Evolutionary conservation across 2,888 invertebrate species (phyloP).

Genomic region (Ommatoiulus sabulosus): DNA sequence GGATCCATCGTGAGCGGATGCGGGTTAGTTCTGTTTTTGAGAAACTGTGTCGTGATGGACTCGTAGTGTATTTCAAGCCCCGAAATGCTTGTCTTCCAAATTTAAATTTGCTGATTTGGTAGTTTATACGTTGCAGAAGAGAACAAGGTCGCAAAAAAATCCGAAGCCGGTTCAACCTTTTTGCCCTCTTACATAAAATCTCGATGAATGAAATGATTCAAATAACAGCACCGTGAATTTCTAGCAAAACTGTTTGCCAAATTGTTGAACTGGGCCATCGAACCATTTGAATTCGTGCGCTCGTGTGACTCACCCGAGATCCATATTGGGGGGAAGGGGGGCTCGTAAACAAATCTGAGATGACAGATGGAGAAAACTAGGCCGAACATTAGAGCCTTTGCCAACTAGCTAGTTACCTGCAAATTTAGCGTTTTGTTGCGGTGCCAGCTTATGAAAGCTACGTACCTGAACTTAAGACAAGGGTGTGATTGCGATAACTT

Average conservation of each 20-base stretch:
- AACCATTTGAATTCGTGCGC: background rate
- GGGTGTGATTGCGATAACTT: background rate
- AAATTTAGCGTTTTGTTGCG: background rate
- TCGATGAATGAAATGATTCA: background rate
- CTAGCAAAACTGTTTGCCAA: constrained; percentile 11
- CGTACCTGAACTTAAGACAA: background rate
- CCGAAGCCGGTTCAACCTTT: background rate
- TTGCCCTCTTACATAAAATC: constrained; percentile 5
- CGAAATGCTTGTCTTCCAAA: background rate
- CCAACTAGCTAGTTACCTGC: background rate
- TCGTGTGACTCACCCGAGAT: constrained; percentile 16
- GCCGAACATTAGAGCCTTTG: background rate
- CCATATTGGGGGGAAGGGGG: background rate
- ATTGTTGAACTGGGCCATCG: constrained; percentile 19
- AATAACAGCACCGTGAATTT: background rate
- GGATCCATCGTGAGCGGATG: too few relatives aligned
- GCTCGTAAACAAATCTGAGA: background rate
- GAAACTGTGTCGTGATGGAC: background rate
- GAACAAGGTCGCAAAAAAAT: background rate
- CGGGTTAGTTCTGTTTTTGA: background rate
- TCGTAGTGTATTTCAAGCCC: background rate
- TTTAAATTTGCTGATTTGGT: background rate
- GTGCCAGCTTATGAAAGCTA: background rate
- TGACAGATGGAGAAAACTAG: constrained; percentile 28
- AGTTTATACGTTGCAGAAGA: background rate